phyloP scores from a whole-genome alignment of 2,113 vertebrate genomes.

The Plectropomus leopardus region DNA sequence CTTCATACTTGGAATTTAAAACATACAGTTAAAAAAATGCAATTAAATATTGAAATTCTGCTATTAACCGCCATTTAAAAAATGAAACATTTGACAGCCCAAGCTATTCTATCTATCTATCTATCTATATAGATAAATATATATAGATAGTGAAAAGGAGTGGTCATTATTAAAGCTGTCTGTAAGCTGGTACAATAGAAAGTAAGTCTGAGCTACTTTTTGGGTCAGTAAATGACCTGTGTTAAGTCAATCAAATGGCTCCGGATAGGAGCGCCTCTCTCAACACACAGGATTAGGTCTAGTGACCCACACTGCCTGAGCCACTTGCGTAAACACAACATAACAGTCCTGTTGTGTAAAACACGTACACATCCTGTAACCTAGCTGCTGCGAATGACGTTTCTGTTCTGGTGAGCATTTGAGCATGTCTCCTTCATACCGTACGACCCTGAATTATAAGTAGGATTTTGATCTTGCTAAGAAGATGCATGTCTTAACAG shows the following conservation, averaged over 20 bases:
- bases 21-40: too few species aligned
- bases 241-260: constrained; percentile 80
- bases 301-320: constrained; percentile 64
- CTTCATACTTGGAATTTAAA: too few species aligned
- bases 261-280: constrained; percentile 67
- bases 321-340: constrained; percentile 62
- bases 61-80: too few species aligned
- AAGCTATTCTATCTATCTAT: too few species aligned
- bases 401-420: neutral
- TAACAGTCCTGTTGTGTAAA: constrained; percentile 47
- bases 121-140: too few species aligned
- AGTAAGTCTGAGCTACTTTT: constrained; percentile 63
- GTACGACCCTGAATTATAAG: constrained; percentile 53
- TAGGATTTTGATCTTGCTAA: constrained; percentile 46
- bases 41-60: too few species aligned
- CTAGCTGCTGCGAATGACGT: neutral
- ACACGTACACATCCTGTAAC: constrained; percentile 13
- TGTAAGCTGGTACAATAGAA: constrained; percentile 37
- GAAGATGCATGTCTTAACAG: constrained; percentile 54
- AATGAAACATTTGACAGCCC: too few species aligned
- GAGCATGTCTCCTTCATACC: constrained; percentile 24
- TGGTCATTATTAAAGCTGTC: constrained; percentile 1
- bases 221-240: constrained; percentile 63
- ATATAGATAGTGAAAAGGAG: constrained; percentile 9
- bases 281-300: constrained; percentile 70